Evolutionary conservation across 2,113 vertebrate species (phyloP).

Genomic region (Gambusia affinis): DNA sequence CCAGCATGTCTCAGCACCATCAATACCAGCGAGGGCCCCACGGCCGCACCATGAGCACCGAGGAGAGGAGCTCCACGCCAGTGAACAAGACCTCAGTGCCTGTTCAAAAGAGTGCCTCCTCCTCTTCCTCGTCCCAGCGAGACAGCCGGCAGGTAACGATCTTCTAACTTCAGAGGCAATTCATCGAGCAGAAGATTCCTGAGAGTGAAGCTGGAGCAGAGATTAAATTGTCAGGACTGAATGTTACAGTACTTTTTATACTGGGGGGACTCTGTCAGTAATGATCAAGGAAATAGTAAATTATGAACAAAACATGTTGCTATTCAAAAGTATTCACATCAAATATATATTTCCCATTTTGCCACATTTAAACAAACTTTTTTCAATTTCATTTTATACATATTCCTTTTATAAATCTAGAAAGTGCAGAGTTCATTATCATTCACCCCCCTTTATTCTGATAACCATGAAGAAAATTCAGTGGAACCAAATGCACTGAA

Average conservation of each 20-base stretch:
- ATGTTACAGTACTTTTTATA: constrained; percentile 2
- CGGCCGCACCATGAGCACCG: constrained; percentile 88
- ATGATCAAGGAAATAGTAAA: constrained; percentile 1
- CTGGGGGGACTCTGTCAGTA: constrained; percentile 11
- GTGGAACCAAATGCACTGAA: neutral
- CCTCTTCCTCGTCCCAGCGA: constrained; percentile 90
- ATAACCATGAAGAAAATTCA: neutral
- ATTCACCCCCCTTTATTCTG: too few species aligned
- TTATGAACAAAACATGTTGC: neutral
- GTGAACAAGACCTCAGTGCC: constrained; percentile 90
- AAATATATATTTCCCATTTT: too few species aligned
- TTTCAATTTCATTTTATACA: too few species aligned
- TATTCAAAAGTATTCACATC: too few species aligned
- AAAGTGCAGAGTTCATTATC: too few species aligned
- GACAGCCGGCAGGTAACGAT: constrained; percentile 96
- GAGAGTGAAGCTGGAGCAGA: constrained; percentile 9
- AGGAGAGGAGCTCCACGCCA: constrained; percentile 88
- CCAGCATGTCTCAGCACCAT: constrained; percentile 77
- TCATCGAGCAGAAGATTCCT: constrained; percentile 5
- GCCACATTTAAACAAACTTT: too few species aligned
- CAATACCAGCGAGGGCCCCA: constrained; percentile 70
- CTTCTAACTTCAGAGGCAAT: neutral
- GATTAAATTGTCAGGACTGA: neutral
- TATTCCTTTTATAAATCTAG: too few species aligned
- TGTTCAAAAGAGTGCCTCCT: constrained; percentile 93